phyloP scores from a whole-genome alignment of 2,797 vertebrate species.

The Ctenopoma kingsleyae region DNA sequence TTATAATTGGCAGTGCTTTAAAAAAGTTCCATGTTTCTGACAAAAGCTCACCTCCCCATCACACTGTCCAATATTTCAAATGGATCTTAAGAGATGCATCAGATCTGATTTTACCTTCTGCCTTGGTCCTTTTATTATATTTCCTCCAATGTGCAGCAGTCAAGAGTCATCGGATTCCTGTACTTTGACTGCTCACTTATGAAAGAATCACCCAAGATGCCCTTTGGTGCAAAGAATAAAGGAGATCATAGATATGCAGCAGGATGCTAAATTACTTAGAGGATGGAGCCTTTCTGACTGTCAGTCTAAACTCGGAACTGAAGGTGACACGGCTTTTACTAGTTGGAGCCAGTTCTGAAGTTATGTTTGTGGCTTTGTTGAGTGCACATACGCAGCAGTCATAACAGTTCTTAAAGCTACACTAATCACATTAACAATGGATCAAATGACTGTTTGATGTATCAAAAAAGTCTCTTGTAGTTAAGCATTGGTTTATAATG shows the following conservation, averaged over 20 bases:
- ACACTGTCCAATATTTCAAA: background rate
- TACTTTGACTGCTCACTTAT: constrained; percentile 5
- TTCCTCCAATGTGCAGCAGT: background rate
- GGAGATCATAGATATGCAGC: constrained; percentile 3
- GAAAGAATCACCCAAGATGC: constrained; percentile 21
- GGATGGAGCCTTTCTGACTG: background rate
- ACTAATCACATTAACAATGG: background rate
- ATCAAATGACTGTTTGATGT: background rate
- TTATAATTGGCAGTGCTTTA: background rate
- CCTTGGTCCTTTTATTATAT: background rate
- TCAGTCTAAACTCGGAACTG: background rate
- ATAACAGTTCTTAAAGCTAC: background rate
- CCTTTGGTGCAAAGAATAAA: constrained; percentile 9
- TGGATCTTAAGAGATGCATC: constrained; percentile 8
- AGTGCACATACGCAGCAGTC: background rate
- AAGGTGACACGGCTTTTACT: background rate
- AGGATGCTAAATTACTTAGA: constrained; percentile 1
- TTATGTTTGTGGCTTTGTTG: background rate
- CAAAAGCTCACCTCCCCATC: background rate
- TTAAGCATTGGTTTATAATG: too few relatives aligned
- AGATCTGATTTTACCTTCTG: constrained; percentile 12
- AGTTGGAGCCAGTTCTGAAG: background rate
- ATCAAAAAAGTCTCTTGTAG: background rate
- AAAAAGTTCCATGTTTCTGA: constrained; percentile 4
- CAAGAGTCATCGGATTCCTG: background rate